Percentiles rank a stretch among this genome's conserved stretches.
Evolutionary conservation across 2,888 invertebrate genomes (phyloP).

Genomic region (Dione vanillae): DNA sequence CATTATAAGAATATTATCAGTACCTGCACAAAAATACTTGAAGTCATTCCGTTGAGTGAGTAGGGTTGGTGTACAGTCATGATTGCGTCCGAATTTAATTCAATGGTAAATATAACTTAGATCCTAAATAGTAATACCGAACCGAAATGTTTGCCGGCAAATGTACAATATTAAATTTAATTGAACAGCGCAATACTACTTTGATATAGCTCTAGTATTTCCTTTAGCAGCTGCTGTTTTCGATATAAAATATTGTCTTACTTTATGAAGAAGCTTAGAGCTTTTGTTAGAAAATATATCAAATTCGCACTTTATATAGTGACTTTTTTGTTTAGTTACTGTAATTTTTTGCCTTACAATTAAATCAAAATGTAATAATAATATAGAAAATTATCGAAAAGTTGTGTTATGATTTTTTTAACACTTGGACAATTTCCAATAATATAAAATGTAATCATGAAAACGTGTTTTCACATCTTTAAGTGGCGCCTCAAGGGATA

Average conservation of each 20-base stretch:
- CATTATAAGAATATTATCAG: too few relatives aligned
- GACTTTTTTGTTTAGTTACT: background rate
- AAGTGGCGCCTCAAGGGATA: too few relatives aligned
- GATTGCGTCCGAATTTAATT: background rate
- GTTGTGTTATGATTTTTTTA: too few relatives aligned
- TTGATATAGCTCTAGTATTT: constrained; percentile 19
- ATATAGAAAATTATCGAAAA: too few relatives aligned
- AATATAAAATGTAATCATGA: too few relatives aligned
- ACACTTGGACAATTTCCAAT: too few relatives aligned
- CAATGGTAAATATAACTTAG: background rate
- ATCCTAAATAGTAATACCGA: background rate
- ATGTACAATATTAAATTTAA: constrained; percentile 34
- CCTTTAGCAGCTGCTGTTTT: constrained; percentile 1
- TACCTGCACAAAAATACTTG: too few relatives aligned
- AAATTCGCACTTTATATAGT: background rate
- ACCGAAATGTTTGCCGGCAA: constrained; percentile 8
- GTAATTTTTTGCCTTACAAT: too few relatives aligned
- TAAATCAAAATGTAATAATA: too few relatives aligned
- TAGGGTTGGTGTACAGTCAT: background rate
- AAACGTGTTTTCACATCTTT: too few relatives aligned
- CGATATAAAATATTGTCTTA: constrained; percentile 8
- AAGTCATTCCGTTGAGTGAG: too few relatives aligned
- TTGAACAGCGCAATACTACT: constrained; percentile 20
- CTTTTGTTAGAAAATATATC: constrained; percentile 1
- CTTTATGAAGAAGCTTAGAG: constrained; percentile 4